phyloP scores from a whole-genome alignment of 2,888 invertebrate genomes.

The Strigamia transsilvanica region DNA sequence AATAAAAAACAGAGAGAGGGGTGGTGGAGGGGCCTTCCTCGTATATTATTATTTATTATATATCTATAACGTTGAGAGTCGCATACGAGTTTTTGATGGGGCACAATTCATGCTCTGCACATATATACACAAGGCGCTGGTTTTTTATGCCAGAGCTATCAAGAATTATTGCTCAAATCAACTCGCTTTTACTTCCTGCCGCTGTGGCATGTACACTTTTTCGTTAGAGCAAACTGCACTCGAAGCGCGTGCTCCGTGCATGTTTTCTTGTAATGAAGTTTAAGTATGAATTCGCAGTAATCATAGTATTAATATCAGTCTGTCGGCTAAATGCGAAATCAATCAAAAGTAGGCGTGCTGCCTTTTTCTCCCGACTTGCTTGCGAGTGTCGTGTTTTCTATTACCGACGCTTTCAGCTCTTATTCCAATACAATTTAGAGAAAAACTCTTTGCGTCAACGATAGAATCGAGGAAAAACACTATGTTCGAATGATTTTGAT shows the following conservation, averaged over 20 bases:
- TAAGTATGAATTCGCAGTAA: conserved; percentile 29
- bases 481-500: too few species aligned
- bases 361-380: background rate
- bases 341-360: conserved; percentile 9
- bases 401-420: too few species aligned
- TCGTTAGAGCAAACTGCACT: conserved; percentile 6
- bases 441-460: too few species aligned
- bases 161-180: conserved; percentile 43
- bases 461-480: too few species aligned
- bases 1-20: background rate
- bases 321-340: conserved; percentile 10
- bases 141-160: conserved; percentile 36
- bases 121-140: conserved; percentile 27
- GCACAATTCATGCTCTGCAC: conserved; percentile 39
- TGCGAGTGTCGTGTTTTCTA: too few species aligned
- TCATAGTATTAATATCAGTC: conserved; percentile 37
- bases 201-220: background rate
- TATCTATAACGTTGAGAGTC: conserved; percentile 29
- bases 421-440: too few species aligned
- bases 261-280: conserved; percentile 3
- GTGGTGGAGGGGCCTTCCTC: background rate
- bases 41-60: conserved; percentile 37
- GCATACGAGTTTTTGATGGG: conserved; percentile 35
- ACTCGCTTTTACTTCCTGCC: conserved; percentile 32
- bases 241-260: background rate